phyloP scores from a whole-genome alignment of 1,140 invertebrate species.

The Euwallacea similis region DNA sequence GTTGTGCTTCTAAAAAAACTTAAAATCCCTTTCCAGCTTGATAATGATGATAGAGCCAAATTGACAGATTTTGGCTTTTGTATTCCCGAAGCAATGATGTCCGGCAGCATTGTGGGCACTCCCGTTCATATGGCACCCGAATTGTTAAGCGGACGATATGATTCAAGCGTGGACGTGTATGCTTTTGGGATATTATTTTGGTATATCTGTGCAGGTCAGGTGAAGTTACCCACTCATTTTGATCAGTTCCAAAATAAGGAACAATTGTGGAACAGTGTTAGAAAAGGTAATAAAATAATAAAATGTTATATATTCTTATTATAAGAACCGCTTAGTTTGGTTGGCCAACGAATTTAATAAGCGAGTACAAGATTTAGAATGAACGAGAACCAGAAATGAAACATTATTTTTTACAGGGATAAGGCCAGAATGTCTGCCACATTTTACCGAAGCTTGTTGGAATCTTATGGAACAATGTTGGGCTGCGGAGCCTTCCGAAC shows the following conservation, averaged over 20 bases:
- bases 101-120: constrained; percentile 82
- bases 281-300: constrained; percentile 65
- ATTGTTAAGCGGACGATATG: constrained; percentile 78
- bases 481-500: constrained; percentile 71
- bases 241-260: constrained; percentile 88
- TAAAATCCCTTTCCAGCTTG: constrained; percentile 57
- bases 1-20: no score
- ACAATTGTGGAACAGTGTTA: constrained; percentile 82
- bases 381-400: neutral
- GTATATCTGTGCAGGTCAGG: constrained; percentile 86
- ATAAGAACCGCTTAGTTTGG: neutral
- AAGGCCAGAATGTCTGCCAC: constrained; percentile 73
- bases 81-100: constrained; percentile 90
- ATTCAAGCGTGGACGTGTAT: constrained; percentile 86
- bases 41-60: constrained; percentile 74
- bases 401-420: constrained; percentile 57
- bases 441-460: constrained; percentile 83
- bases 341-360: neutral
- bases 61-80: constrained; percentile 90
- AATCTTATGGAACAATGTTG: constrained; percentile 84
- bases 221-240: constrained; percentile 77
- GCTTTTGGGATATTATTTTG: constrained; percentile 91
- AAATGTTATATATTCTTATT: neutral
- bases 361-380: no score
- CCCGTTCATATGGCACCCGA: constrained; percentile 94